phyloP scores from a whole-genome alignment of 2,113 vertebrate genomes.

The Lathamus discolor region DNA sequence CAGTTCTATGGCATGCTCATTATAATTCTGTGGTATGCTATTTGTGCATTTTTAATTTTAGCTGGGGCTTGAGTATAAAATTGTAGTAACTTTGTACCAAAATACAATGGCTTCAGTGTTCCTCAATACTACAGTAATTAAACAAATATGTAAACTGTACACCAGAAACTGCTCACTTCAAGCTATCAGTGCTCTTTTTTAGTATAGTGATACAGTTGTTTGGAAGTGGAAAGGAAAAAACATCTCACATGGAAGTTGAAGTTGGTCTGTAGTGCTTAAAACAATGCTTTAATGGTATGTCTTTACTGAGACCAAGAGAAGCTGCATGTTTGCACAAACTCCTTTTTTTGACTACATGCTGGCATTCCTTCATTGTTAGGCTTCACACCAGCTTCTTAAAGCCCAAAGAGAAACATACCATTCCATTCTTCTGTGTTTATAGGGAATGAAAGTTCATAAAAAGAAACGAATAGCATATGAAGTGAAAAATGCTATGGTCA shows the following conservation, averaged over 20 bases:
- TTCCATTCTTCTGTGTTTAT: neutral
- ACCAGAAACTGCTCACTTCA: no score
- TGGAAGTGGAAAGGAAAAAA: neutral
- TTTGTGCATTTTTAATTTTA: neutral
- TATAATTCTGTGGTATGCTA: neutral
- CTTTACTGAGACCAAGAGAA: neutral
- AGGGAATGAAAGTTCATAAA: neutral
- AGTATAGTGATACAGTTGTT: neutral
- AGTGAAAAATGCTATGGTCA: neutral
- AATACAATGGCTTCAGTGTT: neutral
- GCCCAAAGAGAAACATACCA: neutral
- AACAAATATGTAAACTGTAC: neutral
- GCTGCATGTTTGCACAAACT: neutral
- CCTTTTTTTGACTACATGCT: neutral
- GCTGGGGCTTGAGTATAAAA: neutral
- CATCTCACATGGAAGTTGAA: neutral
- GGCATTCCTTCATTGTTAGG: neutral
- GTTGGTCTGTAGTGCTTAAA: neutral
- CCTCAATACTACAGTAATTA: neutral
- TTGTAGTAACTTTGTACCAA: neutral
- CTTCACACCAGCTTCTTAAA: neutral
- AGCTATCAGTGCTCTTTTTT: neutral
- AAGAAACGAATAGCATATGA: neutral
- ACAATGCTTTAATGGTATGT: neutral
- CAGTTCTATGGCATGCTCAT: neutral